Conservation (phyloP, 2,888 invertebrate genomes). For the Phorcus lineatus region DNA sequence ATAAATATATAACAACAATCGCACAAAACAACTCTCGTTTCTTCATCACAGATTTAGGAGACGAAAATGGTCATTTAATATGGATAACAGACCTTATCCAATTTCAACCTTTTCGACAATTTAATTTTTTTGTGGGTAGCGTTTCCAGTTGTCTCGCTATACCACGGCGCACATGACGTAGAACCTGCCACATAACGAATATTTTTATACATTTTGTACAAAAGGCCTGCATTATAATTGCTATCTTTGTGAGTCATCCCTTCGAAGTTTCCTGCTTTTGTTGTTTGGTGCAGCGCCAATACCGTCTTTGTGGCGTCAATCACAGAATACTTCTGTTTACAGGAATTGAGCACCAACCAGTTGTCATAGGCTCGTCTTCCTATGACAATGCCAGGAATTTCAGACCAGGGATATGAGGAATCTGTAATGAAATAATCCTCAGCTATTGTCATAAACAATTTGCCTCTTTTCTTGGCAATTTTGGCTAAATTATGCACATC, state of each 20-base stretch:
- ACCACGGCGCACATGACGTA: constrained; percentile 49
- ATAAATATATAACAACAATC: too few species aligned
- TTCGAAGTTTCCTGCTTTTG: constrained; percentile 59
- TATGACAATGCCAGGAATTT: constrained; percentile 64
- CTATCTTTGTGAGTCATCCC: constrained; percentile 52
- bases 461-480: constrained; percentile 50
- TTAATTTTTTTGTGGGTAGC: too few species aligned
- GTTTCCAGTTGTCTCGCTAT: too few species aligned
- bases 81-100: too few species aligned
- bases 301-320: constrained; percentile 62
- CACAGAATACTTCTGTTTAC: constrained; percentile 48
- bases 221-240: constrained; percentile 56
- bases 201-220: constrained; percentile 48
- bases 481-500: constrained; percentile 41
- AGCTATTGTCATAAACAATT: constrained; percentile 57
- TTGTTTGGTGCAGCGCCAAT: constrained; percentile 66
- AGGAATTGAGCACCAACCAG: constrained; percentile 62
- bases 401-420: constrained; percentile 60
- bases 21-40: too few species aligned
- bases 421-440: constrained; percentile 67
- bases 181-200: constrained; percentile 55
- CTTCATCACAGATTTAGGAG: too few species aligned
- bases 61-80: too few species aligned
- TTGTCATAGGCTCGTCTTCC: constrained; percentile 68
- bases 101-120: too few species aligned